Evolutionary conservation across 2,888 invertebrate genomes (phyloP), one percentile per base, ranked within the genome.

Genomic region (Neoscelio sp.): DNA sequence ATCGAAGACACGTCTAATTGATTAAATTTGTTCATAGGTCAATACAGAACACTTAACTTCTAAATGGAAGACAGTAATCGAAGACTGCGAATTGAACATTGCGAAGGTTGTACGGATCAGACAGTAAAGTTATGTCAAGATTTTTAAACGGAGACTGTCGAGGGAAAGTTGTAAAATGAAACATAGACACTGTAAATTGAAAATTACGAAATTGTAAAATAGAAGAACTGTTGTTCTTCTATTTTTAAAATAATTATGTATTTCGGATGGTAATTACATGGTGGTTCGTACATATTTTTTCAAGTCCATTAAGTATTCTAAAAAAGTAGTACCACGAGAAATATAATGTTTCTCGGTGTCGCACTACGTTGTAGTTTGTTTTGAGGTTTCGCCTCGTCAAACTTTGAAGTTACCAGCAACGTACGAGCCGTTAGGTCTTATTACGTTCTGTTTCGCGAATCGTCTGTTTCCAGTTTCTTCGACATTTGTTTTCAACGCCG

Each of bases 371-470:
- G 48, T 50, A 60, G 73, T 56, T 75, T 56, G 60, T 58, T 67
- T 67, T 58, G 54, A 46, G 54, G 52, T 76, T 76, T 76, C 50
- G 62, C 48, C 28, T 76, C 54, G 54, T 76, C 68, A 62, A 76
- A 76, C 62, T 76, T 76, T 35, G 17, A 28, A 62, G 62, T 42
- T 48, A 18, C 17, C 38, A 52, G 62, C 68, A 54, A 62, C 62
- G 44, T 76, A 68, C 54, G 54, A 68, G 54, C 62, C 62, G 68
- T 76, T 76, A 76, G 54, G 68, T 62, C 62, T 68, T 68, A 68
- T 62, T 76, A 76, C 54, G 68, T 58, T 38, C 54, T 28, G 28
- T 60, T 75, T 44, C 60, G 60, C 62, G 50, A 76, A 58, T 62
- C 62, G 62, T 40, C 42, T 67, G 68, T 62, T 68, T 48, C 54